Evolutionary conservation across 2,113 vertebrate genomes (phyloP), one percentile per base, ranked within the genome.

Genomic region (Globicephala melas): DNA sequence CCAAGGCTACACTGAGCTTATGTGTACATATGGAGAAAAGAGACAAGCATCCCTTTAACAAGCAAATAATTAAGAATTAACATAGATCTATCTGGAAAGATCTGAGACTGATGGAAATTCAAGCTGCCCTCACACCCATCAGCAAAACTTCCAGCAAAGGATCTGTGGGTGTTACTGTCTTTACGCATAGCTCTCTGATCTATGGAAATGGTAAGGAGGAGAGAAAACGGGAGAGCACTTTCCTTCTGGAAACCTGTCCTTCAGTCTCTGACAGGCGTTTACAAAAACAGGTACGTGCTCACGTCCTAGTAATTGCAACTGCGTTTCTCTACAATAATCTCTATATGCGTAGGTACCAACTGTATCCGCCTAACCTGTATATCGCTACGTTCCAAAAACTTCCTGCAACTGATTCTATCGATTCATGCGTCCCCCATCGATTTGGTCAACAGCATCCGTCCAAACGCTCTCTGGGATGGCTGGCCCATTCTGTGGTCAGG

Each of bases 191-290:
- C 11, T 31, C 36, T 92, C 21, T 44, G 17, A 53, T 26, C 15
- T 70, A 1, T 33, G 47, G 21, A 77, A 65, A 62, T 55, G n/a
- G 20, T 4, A 5, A 50, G 1, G 28, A 85, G 20, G 13, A 23
- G 3, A 2, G 26, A 50, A 38, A 44, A 0, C 0, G 0, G 36
- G 8, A 13, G 4, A 25, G 3, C 6, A 8, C 18, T 44, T 60
- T 76, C 14, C 41, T 73, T 92, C 26, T 74, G 18, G 26, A 71
- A 89, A 76, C 6, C 63, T 86, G 26, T 31, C 12, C 18, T 68
- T 84, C 41, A 41, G 28, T 76, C 3, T 93, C 82, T n/a, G n/a
- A 77, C 4, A 68, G 1, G 28, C 86, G 60, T 83, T 68, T 62
- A 74, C 62, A 85, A 91, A 77, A 86, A 9, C 26, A 36, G 8